Conservation (phyloP, 2,113 vertebrate genomes). For the Conger conger region DNA sequence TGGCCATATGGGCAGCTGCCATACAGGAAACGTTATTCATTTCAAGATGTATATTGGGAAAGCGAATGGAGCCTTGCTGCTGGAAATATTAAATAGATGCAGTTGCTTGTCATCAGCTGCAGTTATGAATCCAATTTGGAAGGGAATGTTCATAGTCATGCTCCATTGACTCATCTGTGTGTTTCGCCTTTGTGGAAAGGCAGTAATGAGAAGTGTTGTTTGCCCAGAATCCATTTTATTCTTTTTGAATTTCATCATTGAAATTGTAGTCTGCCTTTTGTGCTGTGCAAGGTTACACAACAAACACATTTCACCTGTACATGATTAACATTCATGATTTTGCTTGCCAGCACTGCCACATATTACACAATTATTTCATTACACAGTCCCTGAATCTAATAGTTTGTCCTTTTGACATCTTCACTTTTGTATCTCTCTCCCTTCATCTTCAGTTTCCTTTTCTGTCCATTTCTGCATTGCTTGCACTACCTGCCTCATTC, state of each 20-base stretch:
- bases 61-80: neutral
- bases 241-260: slow-evolving; percentile 8
- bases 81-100: neutral
- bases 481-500: too few relatives aligned
- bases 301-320: neutral
- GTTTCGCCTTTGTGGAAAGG: neutral
- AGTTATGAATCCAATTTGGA: neutral
- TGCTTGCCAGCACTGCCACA: neutral
- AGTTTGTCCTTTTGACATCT: neutral
- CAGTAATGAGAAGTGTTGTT: slow-evolving; percentile 1
- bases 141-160: slow-evolving; percentile 7
- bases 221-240: slow-evolving; percentile 4
- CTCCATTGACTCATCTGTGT: neutral
- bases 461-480: too few relatives aligned
- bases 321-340: neutral
- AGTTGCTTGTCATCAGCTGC: neutral
- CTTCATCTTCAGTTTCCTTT: too few relatives aligned
- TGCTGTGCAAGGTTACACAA: neutral
- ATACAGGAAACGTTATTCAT: neutral
- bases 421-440: neutral
- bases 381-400: neutral
- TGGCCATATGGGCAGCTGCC: neutral
- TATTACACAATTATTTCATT: neutral
- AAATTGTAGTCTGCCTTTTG: neutral
- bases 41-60: neutral